A percentile compares a stretch with the other conserved stretches of the same genome.
Evolutionary conservation across 1,140 invertebrate species (phyloP).

Genomic region (Dinoponera quadriceps): DNA sequence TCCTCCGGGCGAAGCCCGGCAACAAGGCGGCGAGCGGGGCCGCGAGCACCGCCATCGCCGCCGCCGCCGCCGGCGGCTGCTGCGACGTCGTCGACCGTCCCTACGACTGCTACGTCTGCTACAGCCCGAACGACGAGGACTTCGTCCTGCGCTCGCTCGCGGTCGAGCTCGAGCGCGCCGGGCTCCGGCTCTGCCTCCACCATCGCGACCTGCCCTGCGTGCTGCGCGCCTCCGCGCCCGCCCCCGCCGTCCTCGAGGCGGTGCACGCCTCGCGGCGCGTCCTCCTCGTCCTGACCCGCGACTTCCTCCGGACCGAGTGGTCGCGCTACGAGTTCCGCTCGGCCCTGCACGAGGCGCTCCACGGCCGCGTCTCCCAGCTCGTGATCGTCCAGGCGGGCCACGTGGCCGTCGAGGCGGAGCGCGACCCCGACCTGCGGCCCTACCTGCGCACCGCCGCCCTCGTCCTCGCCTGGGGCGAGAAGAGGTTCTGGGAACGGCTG

Average conservation of each 20-base stretch:
- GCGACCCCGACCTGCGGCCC: constrained; percentile 94
- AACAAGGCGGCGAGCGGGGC: no score
- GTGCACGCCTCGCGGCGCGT: constrained; percentile 93
- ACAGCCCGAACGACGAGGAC: constrained; percentile 96
- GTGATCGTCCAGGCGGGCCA: constrained; percentile 95
- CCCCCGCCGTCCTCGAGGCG: constrained; percentile 93
- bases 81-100: constrained; percentile 92
- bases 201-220: constrained; percentile 93
- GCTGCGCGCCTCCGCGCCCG: constrained; percentile 87
- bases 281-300: constrained; percentile 92
- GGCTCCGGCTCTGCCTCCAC: constrained; percentile 94
- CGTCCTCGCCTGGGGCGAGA: constrained; percentile 94
- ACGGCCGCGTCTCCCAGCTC: constrained; percentile 93
- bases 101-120: constrained; percentile 97
- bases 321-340: constrained; percentile 93
- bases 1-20: constrained; percentile 84
- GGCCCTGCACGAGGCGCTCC: constrained; percentile 94
- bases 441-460: constrained; percentile 94
- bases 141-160: constrained; percentile 94
- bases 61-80: constrained; percentile 77
- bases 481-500: constrained; percentile 96
- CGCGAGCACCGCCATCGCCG: constrained; percentile 24
- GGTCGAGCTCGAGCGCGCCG: constrained; percentile 92
- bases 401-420: constrained; percentile 91
- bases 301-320: constrained; percentile 95